Base-by-base conservation (phyloP, 2,113 vertebrate genomes). In the Fregata magnificens region DNA sequence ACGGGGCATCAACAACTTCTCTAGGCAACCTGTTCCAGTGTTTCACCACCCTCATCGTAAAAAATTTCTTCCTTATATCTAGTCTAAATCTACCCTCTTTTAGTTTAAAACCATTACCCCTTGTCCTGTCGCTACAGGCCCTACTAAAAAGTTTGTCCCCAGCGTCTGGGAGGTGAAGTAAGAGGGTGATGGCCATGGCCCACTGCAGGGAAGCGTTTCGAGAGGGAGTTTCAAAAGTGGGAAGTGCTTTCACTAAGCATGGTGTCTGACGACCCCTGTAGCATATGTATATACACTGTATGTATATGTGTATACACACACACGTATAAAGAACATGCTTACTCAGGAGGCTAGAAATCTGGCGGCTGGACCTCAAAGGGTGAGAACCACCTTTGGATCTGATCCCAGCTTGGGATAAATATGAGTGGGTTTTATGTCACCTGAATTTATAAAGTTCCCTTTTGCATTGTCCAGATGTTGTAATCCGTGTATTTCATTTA, bases 161-260 rank as follows among this genome's bases (percentile, higher is more conserved):
- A 18, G 0, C 15, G 8, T 32, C 61, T 69, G 24, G 16, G 11
- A 82, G 32, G 50, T 20, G 13, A 62, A 61, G 12, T 12, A 53
- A 76, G 36, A 49, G 16, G 25, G 10, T 34, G 10, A 82, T 38
- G 32, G 16, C 21, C 21, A 19, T 2, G 2, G 14, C 20, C 13
- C 31, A 45, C 31, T 44, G 22, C 8, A 65, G 6, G 8, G 11
- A 76, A 61, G 16, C 4, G 0, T 42, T 67, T 42, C 0, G 0
- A 90, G 38, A 74, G 2, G 20, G 9, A 49, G 11, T 42, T 59
- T 90, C 22, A 47, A 26, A 66, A 93, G 11, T 21, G 6, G 21
- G 45, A 84, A 87, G 29, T 47, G 29, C 17, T 79, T 87, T 71
- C 69, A 74, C 24, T 49, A 76, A 47, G 20, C 18, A 28, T 4